Evolutionary conservation across 2,888 invertebrate genomes (phyloP), one percentile per base, ranked within the genome.

Genomic region (Bhutanitis thaidina): DNA sequence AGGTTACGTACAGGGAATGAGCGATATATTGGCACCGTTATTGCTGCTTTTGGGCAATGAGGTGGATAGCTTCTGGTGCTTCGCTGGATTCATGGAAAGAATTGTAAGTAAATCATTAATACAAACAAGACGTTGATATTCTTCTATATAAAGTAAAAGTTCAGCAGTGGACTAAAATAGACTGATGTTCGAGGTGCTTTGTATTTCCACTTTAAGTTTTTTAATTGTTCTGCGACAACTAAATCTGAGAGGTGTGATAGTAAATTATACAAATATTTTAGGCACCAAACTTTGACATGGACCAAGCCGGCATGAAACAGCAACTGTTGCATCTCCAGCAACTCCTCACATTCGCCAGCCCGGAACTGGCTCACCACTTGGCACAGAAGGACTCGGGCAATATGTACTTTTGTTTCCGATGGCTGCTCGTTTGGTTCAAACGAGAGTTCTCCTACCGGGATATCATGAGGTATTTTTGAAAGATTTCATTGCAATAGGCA

Each of bases 361-460:
- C 97, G 0, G 93, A 93, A 53, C 91, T 99, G 36, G 96, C 96
- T 44, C 93, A 93, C 46, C 98, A 99, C 77, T 91, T 99, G 57
- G 93, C 94, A 49, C 92, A 92, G 54, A 95, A 97, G 72, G 97
- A 98, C 62, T 91, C 92, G 0, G 97, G 96, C 4, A 98, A 99
- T 77, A 97, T 99, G 96, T 99, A 97, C 83, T 99, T 99, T 87
- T 98, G 98, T 79, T 99, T 99, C 89, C 95, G 99, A 8, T 99
- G 99, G 98, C 91, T 99, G 25, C 91, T 99, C 9, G 97, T 98
- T 7, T 93, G 97, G 83, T 99, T 98, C 78, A 99, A 99, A 80
- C 87, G 99, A 58, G 99, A 99, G 86, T 96, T 99, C 74, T 93
- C 93, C 15, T 94, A 96, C 55, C 90, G 92, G 4, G 97, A 98